phyloP scores from a whole-genome alignment of 2,797 vertebrate genomes.

The Ciconia nigra region DNA sequence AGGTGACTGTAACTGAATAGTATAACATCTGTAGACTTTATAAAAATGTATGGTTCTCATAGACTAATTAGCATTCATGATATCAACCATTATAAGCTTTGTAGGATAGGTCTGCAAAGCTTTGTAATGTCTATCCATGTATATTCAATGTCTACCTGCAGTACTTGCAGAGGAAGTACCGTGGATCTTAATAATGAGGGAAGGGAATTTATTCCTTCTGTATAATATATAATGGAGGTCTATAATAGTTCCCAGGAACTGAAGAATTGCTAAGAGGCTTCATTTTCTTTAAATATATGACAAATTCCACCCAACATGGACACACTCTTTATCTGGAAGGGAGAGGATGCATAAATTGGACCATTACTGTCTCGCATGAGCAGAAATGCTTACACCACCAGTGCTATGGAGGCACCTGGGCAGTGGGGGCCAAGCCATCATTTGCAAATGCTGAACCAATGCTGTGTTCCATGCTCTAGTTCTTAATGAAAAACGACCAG shows the following conservation, averaged over 20 bases:
- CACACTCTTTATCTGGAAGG: neutral
- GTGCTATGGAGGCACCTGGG: fast-evolving
- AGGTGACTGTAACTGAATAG: neutral
- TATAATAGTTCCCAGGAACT: neutral
- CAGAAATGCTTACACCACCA: neutral
- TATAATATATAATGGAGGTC: neutral
- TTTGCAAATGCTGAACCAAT: neutral
- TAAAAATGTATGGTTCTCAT: neutral
- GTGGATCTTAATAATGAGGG: neutral
- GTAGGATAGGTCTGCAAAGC: neutral
- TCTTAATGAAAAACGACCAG: neutral
- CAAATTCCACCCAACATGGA: neutral
- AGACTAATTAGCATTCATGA: neutral
- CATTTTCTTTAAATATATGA: neutral
- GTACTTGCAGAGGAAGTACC: neutral
- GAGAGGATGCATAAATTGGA: neutral
- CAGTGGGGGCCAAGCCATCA: neutral
- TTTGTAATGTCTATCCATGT: neutral
- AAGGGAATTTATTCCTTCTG: neutral
- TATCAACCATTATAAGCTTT: neutral
- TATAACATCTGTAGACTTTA: neutral
- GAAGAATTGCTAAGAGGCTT: neutral
- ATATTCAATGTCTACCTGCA: neutral
- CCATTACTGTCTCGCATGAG: neutral
- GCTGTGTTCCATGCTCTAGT: neutral